Evolutionary conservation across 1,140 invertebrate genomes (phyloP), one percentile per base, ranked within the genome.

Genomic region (Temnothorax longispinosus): DNA sequence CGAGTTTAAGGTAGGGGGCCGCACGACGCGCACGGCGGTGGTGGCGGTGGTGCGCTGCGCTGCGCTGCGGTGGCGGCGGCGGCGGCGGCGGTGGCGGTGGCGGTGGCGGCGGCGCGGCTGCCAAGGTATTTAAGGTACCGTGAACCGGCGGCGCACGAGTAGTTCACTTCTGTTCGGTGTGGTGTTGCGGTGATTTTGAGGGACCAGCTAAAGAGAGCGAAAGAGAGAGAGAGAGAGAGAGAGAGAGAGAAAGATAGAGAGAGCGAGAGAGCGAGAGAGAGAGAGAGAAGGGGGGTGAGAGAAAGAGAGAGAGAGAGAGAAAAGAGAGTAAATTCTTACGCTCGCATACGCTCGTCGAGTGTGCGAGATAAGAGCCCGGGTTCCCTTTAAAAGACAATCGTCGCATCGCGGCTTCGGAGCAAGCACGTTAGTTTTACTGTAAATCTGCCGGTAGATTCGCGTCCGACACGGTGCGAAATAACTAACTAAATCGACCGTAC

Each of bases 121-220:
- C 91, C 93, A 95, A 95, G 95, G 95, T 95, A 95, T 95, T 95
- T 95, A 95, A 95, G 94, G 95, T 95, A 95, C 94, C 93, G 94
- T 94, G 93, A 94, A 94, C 93, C 92, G 93, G 93, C 94, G 94
- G 93, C 94, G 93, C 94, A 95, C 94, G 94, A 95, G 94, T 95
- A 95, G 95, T 95, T 94, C 93, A 95, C 94, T 95, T 94, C 94
- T 94, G 94, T 94, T 93, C 94, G 93, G 94, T 94, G 94, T 94
- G 92, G 92, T 93, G 92, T 93, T 91, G 93, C 92, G 93, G 88
- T 94, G 92, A 93, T 94, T 92, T 92, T 90, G 54, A 92, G 90
- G 89, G 92, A 88, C 86, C 87, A 87, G 82, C 62, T 69, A 69
- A 81, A 90, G 75, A 88, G 88, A 81, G 67, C 64, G 50, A 91